These are phyloP conservation scores for Sinocyclocheilus rhinocerous DNA, from an alignment of 2,113 vertebrate species.

Conservation along the genomic window DNA sequence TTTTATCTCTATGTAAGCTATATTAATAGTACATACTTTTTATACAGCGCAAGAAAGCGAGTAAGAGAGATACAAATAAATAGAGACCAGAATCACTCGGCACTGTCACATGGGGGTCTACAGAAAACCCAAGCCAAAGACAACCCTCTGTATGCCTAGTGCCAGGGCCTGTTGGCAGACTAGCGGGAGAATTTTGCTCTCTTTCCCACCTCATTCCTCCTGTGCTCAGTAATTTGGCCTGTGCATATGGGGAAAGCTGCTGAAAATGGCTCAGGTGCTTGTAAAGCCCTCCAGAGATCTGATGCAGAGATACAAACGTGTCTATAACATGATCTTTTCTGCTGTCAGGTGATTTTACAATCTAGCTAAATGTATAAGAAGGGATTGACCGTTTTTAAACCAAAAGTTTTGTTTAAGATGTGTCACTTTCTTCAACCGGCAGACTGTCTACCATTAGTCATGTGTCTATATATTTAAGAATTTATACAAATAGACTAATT, in stretches of 20 bases:
- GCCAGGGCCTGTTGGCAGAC: constrained; percentile 41
- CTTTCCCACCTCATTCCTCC: constrained; percentile 41
- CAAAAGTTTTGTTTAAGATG: not conserved
- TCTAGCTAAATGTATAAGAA: not conserved
- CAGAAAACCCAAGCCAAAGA: constrained; percentile 1
- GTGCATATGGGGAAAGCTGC: constrained; percentile 47
- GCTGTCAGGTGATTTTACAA: constrained; percentile 30
- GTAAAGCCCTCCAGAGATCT: constrained; percentile 40
- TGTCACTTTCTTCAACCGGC: not conserved
- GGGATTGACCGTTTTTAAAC: not conserved
- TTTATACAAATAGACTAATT: not conserved
- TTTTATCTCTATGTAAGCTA: not conserved
- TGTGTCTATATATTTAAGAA: not conserved
- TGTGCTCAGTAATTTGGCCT: constrained; percentile 51
- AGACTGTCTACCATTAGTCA: not conserved
- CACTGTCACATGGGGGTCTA: constrained; percentile 21
- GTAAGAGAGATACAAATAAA: constrained; percentile 6
- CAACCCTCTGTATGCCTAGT: constrained; percentile 21
- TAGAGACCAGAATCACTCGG: constrained; percentile 27
- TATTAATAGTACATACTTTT: constrained; percentile 36
- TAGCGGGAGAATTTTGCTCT: constrained; percentile 46
- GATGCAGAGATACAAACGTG: constrained; percentile 37
- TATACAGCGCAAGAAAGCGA: not conserved
- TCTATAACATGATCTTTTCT: constrained; percentile 46
- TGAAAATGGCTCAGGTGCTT: constrained; percentile 48